Evolutionary conservation across 2,797 vertebrate species (phyloP).

Genomic region (Rhabdomys pumilio): DNA sequence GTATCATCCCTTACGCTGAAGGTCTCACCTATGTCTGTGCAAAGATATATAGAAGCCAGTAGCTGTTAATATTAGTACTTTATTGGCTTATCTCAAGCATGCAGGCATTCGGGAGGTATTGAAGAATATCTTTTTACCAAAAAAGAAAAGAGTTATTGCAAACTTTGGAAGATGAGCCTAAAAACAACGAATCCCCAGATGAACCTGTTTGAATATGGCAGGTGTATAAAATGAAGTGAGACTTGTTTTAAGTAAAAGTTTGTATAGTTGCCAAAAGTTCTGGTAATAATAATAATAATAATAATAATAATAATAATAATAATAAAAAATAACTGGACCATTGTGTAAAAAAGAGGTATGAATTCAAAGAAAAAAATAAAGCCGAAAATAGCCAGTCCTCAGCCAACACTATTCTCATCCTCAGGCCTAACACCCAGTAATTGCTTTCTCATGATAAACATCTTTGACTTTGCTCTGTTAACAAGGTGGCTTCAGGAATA

Average conservation of each 20-base stretch:
- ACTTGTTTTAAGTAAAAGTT: conserved; percentile 50
- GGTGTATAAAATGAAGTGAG: conserved; percentile 75
- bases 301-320: background rate
- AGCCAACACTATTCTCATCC: background rate
- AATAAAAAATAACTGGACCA: background rate
- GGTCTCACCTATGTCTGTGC: background rate
- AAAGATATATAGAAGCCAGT: background rate
- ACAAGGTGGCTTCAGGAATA: background rate
- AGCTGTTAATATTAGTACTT: background rate
- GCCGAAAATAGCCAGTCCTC: background rate
- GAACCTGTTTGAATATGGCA: conserved; percentile 81
- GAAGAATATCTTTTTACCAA: background rate
- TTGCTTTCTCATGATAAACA: conserved; percentile 56
- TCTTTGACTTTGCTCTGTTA: conserved; percentile 49
- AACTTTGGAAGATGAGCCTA: conserved; percentile 77
- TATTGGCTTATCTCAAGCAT: background rate
- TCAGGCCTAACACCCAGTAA: background rate
- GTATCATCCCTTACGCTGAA: background rate
- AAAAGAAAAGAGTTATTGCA: conserved; percentile 27
- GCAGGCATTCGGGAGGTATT: background rate
- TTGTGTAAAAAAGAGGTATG: background rate
- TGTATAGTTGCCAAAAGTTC: conserved; percentile 38
- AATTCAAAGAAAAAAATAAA: conserved; percentile 30
- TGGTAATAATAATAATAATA: background rate
- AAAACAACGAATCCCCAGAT: conserved; percentile 85